A percentile compares a stretch with the other conserved stretches of the same genome.
Evolutionary conservation across 92 coral and sea anemone genomes (phyloP).

Genomic region (Actinernus sp.): DNA sequence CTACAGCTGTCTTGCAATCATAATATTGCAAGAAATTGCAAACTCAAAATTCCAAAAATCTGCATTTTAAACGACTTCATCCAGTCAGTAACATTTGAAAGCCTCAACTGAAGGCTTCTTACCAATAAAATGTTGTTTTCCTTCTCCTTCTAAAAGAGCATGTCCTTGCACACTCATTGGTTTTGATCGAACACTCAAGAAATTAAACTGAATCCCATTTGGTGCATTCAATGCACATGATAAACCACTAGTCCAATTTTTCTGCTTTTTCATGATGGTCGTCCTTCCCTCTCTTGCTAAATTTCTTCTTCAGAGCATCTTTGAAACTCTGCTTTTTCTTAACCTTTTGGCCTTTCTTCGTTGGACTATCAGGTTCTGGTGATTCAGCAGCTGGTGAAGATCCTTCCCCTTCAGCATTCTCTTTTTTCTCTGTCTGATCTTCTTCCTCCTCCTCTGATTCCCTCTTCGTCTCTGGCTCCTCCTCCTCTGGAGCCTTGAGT

Average conservation of each 20-base stretch:
- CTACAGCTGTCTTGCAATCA: too few species aligned
- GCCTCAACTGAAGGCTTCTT: too few species aligned
- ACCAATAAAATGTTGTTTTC: too few species aligned
- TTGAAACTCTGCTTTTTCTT: constrained; percentile 93
- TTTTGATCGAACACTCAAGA: neutral
- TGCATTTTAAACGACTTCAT: too few species aligned
- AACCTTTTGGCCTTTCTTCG: constrained; percentile 71
- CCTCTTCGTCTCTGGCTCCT: constrained; percentile 21
- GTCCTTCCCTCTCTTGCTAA: constrained; percentile 72
- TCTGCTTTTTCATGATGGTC: constrained; percentile 56
- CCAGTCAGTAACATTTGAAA: too few species aligned
- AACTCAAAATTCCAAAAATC: too few species aligned
- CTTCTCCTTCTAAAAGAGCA: too few species aligned
- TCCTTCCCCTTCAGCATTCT: constrained; percentile 57
- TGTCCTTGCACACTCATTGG: neutral
- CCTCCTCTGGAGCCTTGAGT: constrained; percentile 4
- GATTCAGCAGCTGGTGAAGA: constrained; percentile 34
- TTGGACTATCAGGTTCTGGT: constrained; percentile 72
- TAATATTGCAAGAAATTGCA: too few species aligned
- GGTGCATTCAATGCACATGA: too few species aligned
- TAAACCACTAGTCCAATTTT: constrained; percentile 43
- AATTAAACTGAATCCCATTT: neutral
- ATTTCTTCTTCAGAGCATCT: constrained; percentile 75
- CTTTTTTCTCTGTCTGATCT: constrained; percentile 26
- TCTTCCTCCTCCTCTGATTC: constrained; percentile 35